Evolutionary conservation across 2,888 invertebrate genomes (phyloP).

Genomic region (Bhutanitis thaidina): DNA sequence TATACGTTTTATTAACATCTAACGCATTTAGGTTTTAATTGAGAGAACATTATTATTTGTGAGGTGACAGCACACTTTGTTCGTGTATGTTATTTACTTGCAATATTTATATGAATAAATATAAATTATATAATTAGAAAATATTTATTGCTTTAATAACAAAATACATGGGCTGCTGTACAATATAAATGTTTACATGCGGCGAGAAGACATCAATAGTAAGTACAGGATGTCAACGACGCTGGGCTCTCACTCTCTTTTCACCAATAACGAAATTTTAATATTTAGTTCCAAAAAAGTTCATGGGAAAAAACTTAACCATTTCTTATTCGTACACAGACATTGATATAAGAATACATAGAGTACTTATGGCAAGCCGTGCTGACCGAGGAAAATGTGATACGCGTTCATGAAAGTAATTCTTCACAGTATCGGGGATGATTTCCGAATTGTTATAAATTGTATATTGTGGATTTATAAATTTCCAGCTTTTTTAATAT

Average conservation of each 20-base stretch:
- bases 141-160: conserved; percentile 51
- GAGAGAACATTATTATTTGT: conserved; percentile 39
- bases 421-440: conserved; percentile 31
- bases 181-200: conserved; percentile 15
- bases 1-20: conserved; percentile 38
- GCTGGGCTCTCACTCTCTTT: not conserved
- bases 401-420: conserved; percentile 38
- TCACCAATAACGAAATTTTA: not conserved
- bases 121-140: conserved; percentile 41
- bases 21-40: conserved; percentile 40
- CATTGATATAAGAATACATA: conserved; percentile 41
- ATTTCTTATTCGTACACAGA: conserved; percentile 32
- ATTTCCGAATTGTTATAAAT: conserved; percentile 48
- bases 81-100: conserved; percentile 46
- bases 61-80: conserved; percentile 39
- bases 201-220: not conserved
- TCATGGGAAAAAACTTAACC: not conserved
- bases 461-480: conserved; percentile 73
- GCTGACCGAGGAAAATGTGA: conserved; percentile 43
- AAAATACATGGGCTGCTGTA: conserved; percentile 34
- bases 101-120: conserved; percentile 49
- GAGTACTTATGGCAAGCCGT: conserved; percentile 61
- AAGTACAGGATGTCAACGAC: not conserved
- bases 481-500: conserved; percentile 71
- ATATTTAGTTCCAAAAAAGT: not conserved